phyloP scores from a whole-genome alignment of 2,797 vertebrate species.

The Pantherophis alleghaniensis region DNA sequence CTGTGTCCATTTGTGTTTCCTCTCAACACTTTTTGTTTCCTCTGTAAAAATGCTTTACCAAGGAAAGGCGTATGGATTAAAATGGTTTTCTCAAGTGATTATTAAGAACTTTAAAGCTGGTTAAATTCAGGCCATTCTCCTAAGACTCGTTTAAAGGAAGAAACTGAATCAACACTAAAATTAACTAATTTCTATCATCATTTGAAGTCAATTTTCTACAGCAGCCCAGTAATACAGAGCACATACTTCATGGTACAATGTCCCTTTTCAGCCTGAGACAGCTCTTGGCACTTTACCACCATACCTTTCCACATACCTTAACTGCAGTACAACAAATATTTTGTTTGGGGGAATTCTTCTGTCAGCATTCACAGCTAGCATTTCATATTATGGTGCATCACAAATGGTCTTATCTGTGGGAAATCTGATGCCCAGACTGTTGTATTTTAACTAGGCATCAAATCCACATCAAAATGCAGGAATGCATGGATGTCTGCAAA shows the following conservation, averaged over 20 bases:
- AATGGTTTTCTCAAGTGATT: not conserved
- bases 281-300: not conserved
- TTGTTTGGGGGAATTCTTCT: constrained; percentile 2
- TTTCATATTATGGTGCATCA: not conserved
- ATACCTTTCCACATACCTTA: constrained; percentile 10
- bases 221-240: not conserved
- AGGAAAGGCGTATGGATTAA: not conserved
- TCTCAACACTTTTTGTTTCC: not conserved
- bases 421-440: not conserved
- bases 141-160: not conserved
- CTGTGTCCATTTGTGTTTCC: not conserved
- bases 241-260: not conserved
- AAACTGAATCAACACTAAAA: not conserved
- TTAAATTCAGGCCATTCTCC: not conserved
- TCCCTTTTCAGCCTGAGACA: not conserved
- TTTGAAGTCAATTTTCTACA: not conserved
- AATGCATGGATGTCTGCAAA: not conserved
- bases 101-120: not conserved
- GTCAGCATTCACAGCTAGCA: not conserved
- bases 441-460: not conserved
- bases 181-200: not conserved
- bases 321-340: not conserved
- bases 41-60: not conserved
- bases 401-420: not conserved
- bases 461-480: not conserved